Base-by-base conservation (phyloP, 2,797 vertebrate genomes). In the Microchirus variegatus region DNA sequence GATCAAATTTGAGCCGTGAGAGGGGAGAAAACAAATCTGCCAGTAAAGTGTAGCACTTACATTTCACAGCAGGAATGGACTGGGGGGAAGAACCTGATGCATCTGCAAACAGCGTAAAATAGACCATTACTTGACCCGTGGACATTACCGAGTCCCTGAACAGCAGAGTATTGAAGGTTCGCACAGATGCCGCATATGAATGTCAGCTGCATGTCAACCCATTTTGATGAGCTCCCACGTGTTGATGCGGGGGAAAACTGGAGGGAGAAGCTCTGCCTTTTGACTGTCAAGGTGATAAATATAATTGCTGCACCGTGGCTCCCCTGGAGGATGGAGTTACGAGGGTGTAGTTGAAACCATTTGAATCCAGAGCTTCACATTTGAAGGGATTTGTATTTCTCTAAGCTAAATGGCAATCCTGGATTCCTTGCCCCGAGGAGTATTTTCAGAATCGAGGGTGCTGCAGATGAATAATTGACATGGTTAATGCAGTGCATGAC, bases 381-480 rank as follows among this genome's bases (percentile, higher is more conserved):
- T 89, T 83, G 78, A 74, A 81, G 61, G 78, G 80, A 82, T 87
- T 81, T 90, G 76, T 80, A 67, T 86, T 82, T 81, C 75, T 69
- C 73, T 52, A 71, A 62, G 70, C 75, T 80, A 89, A 91, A 87
- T 83, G 63, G 80, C 66, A 37, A 71, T 19, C 49, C 66, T 56
- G 61, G 60, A 78, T 78, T 77, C 57, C 52, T 75, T 52, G 36
- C 70, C 69, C 67, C 19, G 46, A 46, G 75, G 75, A 78, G 80
- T 80, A 76, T 83, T 83, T 85, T 83, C 53, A 71, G 57, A 87
- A 83, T 53, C 5, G 63, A 80, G 68, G 76, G 75, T 75, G 79
- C 51, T 52, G 67, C 68, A 62, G 72, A 87, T 91, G 79, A 91
- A 91, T 91, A 90, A 92, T 89, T 89, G 81, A 89, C 67, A 80